These are phyloP conservation scores for Lontra canadensis DNA, from an alignment of 2,113 vertebrate species.

Conservation along the genomic window DNA sequence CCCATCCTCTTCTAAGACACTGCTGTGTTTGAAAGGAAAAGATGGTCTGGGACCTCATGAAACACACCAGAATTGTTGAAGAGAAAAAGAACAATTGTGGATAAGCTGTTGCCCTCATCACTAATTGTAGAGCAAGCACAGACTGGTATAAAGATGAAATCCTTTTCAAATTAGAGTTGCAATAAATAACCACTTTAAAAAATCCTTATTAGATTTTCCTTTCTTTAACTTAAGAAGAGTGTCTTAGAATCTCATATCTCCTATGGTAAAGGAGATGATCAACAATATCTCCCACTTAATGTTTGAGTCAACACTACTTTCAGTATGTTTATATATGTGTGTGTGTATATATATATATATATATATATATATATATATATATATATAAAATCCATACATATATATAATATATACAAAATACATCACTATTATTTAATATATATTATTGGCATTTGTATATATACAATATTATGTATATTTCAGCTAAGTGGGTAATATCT, in stretches of 20 bases:
- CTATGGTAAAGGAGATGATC: not conserved
- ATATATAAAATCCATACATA: not conserved
- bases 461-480: not conserved
- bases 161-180: not conserved
- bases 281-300: not conserved
- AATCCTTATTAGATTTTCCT: not conserved
- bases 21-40: not conserved
- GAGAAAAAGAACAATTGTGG: not conserved
- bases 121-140: not conserved
- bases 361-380: too few species aligned
- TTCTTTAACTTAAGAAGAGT: not conserved
- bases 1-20: not conserved
- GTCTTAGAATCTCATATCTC: slow-evolving; percentile 15
- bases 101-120: not conserved
- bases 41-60: fast-evolving
- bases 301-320: slow-evolving; percentile 36
- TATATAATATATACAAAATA: not conserved
- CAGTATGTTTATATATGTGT: not conserved
- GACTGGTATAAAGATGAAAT: not conserved
- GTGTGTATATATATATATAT: not conserved
- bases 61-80: fast-evolving
- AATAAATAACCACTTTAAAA: not conserved
- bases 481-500: not conserved
- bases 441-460: not conserved
- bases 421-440: not conserved